Evolutionary conservation across 2,797 vertebrate genomes (phyloP).

Genomic region (Moxostoma hubbsi): DNA sequence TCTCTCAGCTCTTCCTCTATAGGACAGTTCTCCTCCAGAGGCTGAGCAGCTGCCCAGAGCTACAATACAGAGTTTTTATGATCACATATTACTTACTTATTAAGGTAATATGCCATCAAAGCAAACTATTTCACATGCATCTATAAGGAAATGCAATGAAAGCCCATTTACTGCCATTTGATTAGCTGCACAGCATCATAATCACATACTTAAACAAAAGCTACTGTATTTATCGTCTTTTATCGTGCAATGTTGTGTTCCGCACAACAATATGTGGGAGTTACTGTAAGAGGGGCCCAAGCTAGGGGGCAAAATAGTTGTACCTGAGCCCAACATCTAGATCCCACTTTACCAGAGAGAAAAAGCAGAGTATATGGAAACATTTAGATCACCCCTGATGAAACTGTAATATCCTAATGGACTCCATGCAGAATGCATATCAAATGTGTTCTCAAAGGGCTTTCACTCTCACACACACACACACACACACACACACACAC

Average conservation of each 20-base stretch:
- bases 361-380: slow-evolving; percentile 72
- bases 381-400: slow-evolving; percentile 74
- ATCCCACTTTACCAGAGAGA: slow-evolving; percentile 62
- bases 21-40: slow-evolving; percentile 57
- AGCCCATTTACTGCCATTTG: background rate
- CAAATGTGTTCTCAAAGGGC: slow-evolving; percentile 73
- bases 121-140: slow-evolving; percentile 10
- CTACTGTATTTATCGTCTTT: slow-evolving; percentile 10
- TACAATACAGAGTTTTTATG: slow-evolving; percentile 39
- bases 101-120: slow-evolving; percentile 21
- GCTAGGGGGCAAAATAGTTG: slow-evolving; percentile 29
- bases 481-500: slow-evolving; percentile 40
- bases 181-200: background rate
- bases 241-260: slow-evolving; percentile 20
- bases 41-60: slow-evolving; percentile 54
- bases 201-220: slow-evolving; percentile 24
- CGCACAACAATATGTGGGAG: background rate
- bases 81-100: slow-evolving; percentile 11
- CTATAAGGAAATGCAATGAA: slow-evolving; percentile 1
- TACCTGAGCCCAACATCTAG: slow-evolving; percentile 55
- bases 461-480: slow-evolving; percentile 62
- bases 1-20: slow-evolving; percentile 64
- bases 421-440: slow-evolving; percentile 74
- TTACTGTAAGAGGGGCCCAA: slow-evolving; percentile 17
- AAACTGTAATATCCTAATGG: slow-evolving; percentile 71